Conservation (phyloP, 1,140 invertebrate species). For the Lethocerus indicus region DNA sequence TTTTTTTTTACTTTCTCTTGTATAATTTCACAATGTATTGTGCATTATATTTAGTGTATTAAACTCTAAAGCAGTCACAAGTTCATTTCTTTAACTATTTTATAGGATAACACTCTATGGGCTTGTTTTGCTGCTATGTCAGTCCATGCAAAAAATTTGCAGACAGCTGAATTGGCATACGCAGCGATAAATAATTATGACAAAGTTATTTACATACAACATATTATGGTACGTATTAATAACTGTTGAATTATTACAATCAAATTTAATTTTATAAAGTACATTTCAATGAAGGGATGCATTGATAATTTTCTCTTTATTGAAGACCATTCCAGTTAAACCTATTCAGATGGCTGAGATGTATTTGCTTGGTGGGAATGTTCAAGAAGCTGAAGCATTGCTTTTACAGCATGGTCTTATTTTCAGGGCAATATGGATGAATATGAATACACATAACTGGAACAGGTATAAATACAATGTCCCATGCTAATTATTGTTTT, state of each 20-base stretch:
- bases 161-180: slow-evolving; percentile 82
- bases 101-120: slow-evolving; percentile 70
- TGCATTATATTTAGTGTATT: too few relatives aligned
- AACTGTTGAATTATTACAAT: too few relatives aligned
- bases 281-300: too few relatives aligned
- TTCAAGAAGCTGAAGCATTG: slow-evolving; percentile 64
- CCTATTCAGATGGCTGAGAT: slow-evolving; percentile 58
- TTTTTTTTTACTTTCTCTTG: too few relatives aligned
- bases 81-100: slow-evolving; percentile 14
- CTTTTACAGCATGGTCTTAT: slow-evolving; percentile 59
- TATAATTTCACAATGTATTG: too few relatives aligned
- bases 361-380: slow-evolving; percentile 58
- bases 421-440: slow-evolving; percentile 59
- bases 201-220: slow-evolving; percentile 78
- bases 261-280: too few relatives aligned
- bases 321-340: slow-evolving; percentile 32
- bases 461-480: slow-evolving; percentile 35
- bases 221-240: slow-evolving; percentile 70
- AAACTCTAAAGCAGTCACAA: too few relatives aligned
- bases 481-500: background rate
- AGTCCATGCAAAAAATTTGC: slow-evolving; percentile 56
- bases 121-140: slow-evolving; percentile 76
- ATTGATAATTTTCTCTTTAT: too few relatives aligned
- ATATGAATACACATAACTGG: slow-evolving; percentile 75
- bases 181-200: slow-evolving; percentile 80